Conservation (phyloP, 2,888 invertebrate genomes). For the Meloe dianella region DNA sequence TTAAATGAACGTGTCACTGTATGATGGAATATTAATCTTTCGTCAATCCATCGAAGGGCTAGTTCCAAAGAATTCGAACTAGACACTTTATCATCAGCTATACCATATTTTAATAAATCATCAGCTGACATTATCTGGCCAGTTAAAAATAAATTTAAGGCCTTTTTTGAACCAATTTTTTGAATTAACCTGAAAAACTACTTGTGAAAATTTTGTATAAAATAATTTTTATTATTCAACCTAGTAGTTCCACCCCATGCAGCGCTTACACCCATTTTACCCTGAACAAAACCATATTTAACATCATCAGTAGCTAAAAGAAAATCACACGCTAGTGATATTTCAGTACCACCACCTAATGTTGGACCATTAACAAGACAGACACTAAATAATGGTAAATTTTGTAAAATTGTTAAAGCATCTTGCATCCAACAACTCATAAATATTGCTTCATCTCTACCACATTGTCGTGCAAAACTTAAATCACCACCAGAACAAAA, state of each 20-base stretch:
- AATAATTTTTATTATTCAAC: conserved; percentile 31
- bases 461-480: conserved; percentile 44
- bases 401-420: conserved; percentile 42
- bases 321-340: conserved; percentile 49
- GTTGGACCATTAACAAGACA: conserved; percentile 48
- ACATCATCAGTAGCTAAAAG: conserved; percentile 48
- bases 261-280: conserved; percentile 52
- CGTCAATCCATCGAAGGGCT: conserved; percentile 45
- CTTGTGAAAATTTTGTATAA: background rate
- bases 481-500: conserved; percentile 55
- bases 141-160: conserved; percentile 49
- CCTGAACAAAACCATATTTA: conserved; percentile 52
- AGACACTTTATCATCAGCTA: conserved; percentile 45
- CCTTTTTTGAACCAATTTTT: conserved; percentile 46
- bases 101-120: conserved; percentile 46
- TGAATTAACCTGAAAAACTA: conserved; percentile 45
- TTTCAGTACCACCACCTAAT: conserved; percentile 52
- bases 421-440: conserved; percentile 51
- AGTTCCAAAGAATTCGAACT: conserved; percentile 37
- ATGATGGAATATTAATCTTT: conserved; percentile 40
- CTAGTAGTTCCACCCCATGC: conserved; percentile 53
- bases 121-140: conserved; percentile 46
- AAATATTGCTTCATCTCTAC: conserved; percentile 44
- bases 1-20: conserved; percentile 46
- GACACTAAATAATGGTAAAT: conserved; percentile 48